Evolutionary conservation across 2,888 invertebrate species (phyloP).

Genomic region (Patella caerulea): DNA sequence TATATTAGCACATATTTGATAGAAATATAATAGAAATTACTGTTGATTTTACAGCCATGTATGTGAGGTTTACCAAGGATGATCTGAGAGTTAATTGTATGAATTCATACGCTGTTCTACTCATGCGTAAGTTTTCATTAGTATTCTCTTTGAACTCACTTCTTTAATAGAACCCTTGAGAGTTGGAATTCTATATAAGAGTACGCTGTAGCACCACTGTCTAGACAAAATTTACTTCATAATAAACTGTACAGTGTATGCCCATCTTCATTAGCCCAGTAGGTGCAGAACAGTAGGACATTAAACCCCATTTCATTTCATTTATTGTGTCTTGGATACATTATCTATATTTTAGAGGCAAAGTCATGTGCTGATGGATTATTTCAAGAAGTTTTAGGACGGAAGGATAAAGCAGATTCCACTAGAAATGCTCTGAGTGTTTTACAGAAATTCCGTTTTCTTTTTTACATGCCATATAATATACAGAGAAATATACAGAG

Average conservation of each 20-base stretch:
- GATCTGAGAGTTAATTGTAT: slow-evolving; percentile 61
- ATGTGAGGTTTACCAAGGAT: slow-evolving; percentile 61
- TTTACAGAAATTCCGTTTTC: slow-evolving; percentile 91
- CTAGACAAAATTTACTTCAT: too few relatives aligned
- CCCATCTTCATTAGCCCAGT: too few relatives aligned
- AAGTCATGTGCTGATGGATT: slow-evolving; percentile 91
- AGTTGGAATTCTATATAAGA: too few relatives aligned
- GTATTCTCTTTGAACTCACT: too few relatives aligned
- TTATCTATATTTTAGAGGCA: slow-evolving; percentile 78
- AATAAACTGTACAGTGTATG: too few relatives aligned
- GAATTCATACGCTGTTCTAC: slow-evolving; percentile 61
- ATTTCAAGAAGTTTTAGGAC: slow-evolving; percentile 91
- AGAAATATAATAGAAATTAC: not conserved
- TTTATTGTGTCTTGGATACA: not conserved
- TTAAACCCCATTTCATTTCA: too few relatives aligned
- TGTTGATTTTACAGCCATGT: slow-evolving; percentile 58
- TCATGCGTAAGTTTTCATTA: slow-evolving; percentile 60
- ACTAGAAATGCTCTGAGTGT: slow-evolving; percentile 94
- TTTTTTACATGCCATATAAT: slow-evolving; percentile 94
- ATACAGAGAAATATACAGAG: slow-evolving; percentile 94
- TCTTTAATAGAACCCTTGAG: too few relatives aligned
- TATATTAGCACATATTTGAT: not conserved
- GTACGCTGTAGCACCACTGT: too few relatives aligned
- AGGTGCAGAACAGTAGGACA: too few relatives aligned
- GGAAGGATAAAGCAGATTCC: slow-evolving; percentile 95